Evolutionary conservation across 2,113 vertebrate genomes (phyloP).

Genomic region (Ancistrus triradiatus): DNA sequence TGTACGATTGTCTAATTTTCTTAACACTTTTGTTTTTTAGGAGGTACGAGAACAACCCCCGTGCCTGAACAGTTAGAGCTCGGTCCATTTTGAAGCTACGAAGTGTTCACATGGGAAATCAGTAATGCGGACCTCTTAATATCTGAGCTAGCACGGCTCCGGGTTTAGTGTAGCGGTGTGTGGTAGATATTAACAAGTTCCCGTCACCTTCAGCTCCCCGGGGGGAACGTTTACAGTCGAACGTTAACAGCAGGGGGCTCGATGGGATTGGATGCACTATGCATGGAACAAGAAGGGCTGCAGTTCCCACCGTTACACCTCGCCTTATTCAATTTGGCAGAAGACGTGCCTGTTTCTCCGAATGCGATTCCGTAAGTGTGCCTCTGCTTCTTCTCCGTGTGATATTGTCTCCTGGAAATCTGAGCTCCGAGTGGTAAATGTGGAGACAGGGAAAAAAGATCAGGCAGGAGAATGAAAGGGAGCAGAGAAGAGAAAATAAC

Average conservation of each 20-base stretch:
- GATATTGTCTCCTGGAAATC: neutral
- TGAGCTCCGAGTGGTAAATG: slow-evolving; percentile 1
- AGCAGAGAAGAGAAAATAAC: slow-evolving; percentile 35
- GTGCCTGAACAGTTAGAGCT: too few relatives aligned
- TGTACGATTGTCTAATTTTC: too few relatives aligned
- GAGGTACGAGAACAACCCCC: too few relatives aligned
- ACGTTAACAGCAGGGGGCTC: neutral
- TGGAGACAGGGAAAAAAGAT: neutral
- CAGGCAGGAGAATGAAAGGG: slow-evolving; percentile 4
- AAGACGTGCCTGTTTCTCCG: neutral
- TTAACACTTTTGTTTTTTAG: too few relatives aligned
- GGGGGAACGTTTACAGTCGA: neutral
- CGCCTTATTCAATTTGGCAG: neutral
- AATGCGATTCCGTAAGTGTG: neutral
- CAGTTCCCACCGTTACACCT: neutral
- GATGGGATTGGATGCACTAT: neutral
- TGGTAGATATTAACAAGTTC: neutral
- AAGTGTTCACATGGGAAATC: neutral
- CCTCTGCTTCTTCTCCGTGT: neutral
- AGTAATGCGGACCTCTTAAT: too few relatives aligned
- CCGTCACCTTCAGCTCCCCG: neutral
- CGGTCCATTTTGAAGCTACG: too few relatives aligned
- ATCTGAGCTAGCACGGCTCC: too few relatives aligned
- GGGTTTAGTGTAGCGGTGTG: neutral
- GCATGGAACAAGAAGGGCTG: neutral